Conservation (phyloP, 2,797 vertebrate genomes). For the Labroides dimidiatus region DNA sequence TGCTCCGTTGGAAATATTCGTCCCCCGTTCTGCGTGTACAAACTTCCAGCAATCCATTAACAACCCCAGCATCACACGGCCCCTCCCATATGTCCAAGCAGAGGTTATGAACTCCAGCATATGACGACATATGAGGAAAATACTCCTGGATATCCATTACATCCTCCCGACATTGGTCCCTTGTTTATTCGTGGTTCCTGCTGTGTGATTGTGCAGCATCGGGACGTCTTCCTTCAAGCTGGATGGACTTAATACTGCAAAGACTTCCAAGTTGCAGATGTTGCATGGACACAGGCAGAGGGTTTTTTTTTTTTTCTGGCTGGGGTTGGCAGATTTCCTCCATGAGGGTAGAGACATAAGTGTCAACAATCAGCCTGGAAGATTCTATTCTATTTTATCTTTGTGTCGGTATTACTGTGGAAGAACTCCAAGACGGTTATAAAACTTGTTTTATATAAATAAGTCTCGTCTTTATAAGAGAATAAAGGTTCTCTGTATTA, state of each 20-base stretch:
- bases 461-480: slow-evolving; percentile 57
- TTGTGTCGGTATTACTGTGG: slow-evolving; percentile 7
- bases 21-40: slow-evolving; percentile 16
- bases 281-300: slow-evolving; percentile 56
- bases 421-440: slow-evolving; percentile 8
- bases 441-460: slow-evolving; percentile 23
- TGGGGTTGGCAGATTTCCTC: slow-evolving; percentile 63
- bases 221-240: slow-evolving; percentile 64
- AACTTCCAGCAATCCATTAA: slow-evolving; percentile 61
- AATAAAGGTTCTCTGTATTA: slow-evolving; percentile 48
- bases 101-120: slow-evolving; percentile 56
- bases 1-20: slow-evolving; percentile 35
- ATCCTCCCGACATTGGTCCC: slow-evolving; percentile 41
- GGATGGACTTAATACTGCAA: slow-evolving; percentile 62
- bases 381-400: slow-evolving; percentile 20
- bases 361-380: slow-evolving; percentile 26
- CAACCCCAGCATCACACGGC: slow-evolving; percentile 50
- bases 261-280: slow-evolving; percentile 75
- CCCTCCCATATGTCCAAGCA: slow-evolving; percentile 60
- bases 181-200: slow-evolving; percentile 33
- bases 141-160: slow-evolving; percentile 45
- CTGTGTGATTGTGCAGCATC: slow-evolving; percentile 24
- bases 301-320: slow-evolving; percentile 35
- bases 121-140: slow-evolving; percentile 38
- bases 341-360: background rate